Conservation (phyloP, 2,888 invertebrate species). For the Blastobasis lacticolella region DNA sequence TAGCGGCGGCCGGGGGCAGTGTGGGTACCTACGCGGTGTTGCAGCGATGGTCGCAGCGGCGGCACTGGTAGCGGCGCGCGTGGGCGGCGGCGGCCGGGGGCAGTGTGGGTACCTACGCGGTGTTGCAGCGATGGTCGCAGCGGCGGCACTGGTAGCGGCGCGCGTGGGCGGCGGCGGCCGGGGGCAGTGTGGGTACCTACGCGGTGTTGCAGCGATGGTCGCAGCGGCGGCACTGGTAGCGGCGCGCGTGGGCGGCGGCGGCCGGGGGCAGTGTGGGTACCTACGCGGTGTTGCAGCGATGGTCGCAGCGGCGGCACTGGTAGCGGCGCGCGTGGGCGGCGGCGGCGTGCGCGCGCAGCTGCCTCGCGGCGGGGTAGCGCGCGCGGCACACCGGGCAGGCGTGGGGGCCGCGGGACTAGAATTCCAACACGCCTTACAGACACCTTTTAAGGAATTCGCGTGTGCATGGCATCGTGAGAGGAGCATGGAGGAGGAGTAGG, state of each 20-base stretch:
- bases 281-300: slow-evolving; percentile 46
- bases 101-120: slow-evolving; percentile 33
- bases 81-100: slow-evolving; percentile 26
- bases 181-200: slow-evolving; percentile 35
- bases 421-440: no score
- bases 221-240: slow-evolving; percentile 40
- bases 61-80: slow-evolving; percentile 36
- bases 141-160: slow-evolving; percentile 35
- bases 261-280: slow-evolving; percentile 25
- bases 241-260: slow-evolving; percentile 35
- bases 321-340: slow-evolving; percentile 40
- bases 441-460: no score
- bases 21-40: slow-evolving; percentile 47
- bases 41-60: slow-evolving; percentile 31
- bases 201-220: slow-evolving; percentile 38
- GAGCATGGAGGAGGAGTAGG: no score
- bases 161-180: slow-evolving; percentile 28
- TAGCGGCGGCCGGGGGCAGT: slow-evolving; percentile 26
- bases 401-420: slow-evolving; percentile 24
- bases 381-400: slow-evolving; percentile 42
- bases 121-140: slow-evolving; percentile 40
- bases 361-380: slow-evolving; percentile 33
- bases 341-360: slow-evolving; percentile 33
- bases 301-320: slow-evolving; percentile 35
- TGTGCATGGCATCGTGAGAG: no score